Evolutionary conservation across 1,140 invertebrate genomes (phyloP).

Genomic region (Gryllus bimaculatus): DNA sequence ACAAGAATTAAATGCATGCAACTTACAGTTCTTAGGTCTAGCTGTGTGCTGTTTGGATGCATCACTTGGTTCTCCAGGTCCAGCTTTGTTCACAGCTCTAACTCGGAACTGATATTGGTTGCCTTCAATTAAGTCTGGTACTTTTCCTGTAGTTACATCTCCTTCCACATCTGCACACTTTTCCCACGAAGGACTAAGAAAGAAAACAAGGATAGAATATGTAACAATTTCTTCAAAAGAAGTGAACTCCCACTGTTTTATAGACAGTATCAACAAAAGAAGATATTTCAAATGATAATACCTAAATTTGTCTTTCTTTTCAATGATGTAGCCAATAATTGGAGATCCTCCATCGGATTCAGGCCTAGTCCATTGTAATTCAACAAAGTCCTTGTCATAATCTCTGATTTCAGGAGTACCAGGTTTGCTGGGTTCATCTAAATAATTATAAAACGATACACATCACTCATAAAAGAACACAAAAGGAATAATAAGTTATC

Average conservation of each 20-base stretch:
- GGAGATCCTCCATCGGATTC: conserved; percentile 77
- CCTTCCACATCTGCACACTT: conserved; percentile 76
- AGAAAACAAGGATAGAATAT: not conserved
- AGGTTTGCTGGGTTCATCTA: conserved; percentile 73
- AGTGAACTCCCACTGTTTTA: too few relatives aligned
- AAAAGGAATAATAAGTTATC: too few relatives aligned
- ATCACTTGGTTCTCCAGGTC: conserved; percentile 82
- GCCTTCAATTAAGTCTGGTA: conserved; percentile 82
- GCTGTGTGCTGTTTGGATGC: conserved; percentile 80
- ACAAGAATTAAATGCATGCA: not conserved
- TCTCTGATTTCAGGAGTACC: conserved; percentile 81
- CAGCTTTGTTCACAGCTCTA: conserved; percentile 87
- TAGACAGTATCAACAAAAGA: too few relatives aligned
- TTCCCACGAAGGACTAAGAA: conserved; percentile 66
- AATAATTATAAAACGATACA: conserved; percentile 14
- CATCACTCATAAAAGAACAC: too few relatives aligned
- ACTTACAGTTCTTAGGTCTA: conserved; percentile 76
- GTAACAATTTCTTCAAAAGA: not conserved
- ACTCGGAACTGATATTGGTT: conserved; percentile 91
- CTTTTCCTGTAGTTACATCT: conserved; percentile 70
- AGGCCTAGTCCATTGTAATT: conserved; percentile 86
- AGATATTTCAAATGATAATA: conserved; percentile 21
- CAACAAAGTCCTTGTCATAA: conserved; percentile 88
- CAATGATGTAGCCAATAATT: conserved; percentile 87
- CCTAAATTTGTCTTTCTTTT: conserved; percentile 85